phyloP scores from a whole-genome alignment of 2,888 invertebrate species.

The Euclidia mi region DNA sequence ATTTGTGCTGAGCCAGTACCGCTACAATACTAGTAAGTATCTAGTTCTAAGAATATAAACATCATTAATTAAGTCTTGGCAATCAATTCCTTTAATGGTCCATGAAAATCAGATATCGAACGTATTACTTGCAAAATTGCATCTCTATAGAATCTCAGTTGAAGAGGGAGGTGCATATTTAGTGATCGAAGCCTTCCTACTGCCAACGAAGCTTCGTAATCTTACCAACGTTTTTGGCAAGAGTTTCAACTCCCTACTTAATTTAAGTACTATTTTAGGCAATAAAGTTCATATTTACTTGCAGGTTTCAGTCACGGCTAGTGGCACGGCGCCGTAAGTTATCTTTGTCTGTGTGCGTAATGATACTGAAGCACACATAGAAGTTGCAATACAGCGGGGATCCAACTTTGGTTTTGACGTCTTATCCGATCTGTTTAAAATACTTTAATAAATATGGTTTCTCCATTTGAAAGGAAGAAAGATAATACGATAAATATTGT shows the following conservation, averaged over 20 bases:
- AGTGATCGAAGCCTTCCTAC: conserved; percentile 50
- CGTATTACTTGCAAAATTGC: conserved; percentile 29
- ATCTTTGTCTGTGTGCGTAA: conserved; percentile 5
- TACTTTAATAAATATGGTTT: background rate
- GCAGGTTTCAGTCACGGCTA: conserved; percentile 11
- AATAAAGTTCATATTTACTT: conserved; percentile 24
- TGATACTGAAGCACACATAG: background rate
- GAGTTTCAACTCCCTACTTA: conserved; percentile 12
- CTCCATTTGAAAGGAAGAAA: no score
- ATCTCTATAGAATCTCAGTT: conserved; percentile 16
- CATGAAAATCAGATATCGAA: conserved; percentile 20
- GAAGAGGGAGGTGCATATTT: conserved; percentile 12
- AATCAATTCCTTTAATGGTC: background rate
- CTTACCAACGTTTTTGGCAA: conserved; percentile 58
- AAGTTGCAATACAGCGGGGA: no score
- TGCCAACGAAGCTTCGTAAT: conserved; percentile 54
- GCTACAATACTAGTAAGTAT: no score
- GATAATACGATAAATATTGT: no score
- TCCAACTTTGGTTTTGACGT: background rate
- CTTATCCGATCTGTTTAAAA: background rate
- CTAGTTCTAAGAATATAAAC: no score
- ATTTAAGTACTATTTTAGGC: conserved; percentile 8
- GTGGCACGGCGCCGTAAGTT: conserved; percentile 32
- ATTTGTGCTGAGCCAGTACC: no score
- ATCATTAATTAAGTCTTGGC: no score